Evolutionary conservation across 2,113 vertebrate species (phyloP), one percentile per base, ranked within the genome.

Genomic region (Dipodomys merriami): DNA sequence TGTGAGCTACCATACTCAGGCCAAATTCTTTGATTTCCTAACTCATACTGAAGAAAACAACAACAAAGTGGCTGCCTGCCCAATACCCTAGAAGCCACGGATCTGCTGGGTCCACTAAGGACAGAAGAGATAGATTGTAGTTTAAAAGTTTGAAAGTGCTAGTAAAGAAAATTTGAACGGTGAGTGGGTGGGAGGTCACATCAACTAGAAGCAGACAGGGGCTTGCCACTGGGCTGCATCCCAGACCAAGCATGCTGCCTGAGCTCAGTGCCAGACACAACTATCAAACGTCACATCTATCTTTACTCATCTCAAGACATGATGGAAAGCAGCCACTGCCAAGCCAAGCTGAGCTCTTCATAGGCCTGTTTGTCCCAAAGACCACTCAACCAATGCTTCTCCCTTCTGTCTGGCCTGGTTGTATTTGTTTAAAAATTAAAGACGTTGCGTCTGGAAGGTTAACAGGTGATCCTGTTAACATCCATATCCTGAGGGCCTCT

Each of bases 361-460:
- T 19, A 71, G 39, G 49, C 67, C 46, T 46, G 27, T n/a, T 7
- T 83, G 39, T 60, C 39, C 27, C 74, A 69, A 27, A 80, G 84
- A 44, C 60, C 57, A n/a, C 35, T 2, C 1, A 67, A 35, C n/a
- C 0, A 10, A 53, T 22, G 20, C 4, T n/a, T 81, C 84, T 72
- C 20, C 49, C 69, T 78, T 18, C 22, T 6, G 44, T 69, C 53
- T 44, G 23, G 62, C 74, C 64, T 64, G n/a, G 35, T 6, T 29
- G 27, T 60, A 44, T 9, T 16, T 84, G 49, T 62, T 72, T 44
- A 86, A 86, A 94, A 46, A 83, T 62, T 18, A 71, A 92, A 83
- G 18, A 25, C 60, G 53, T 8, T 27, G 19, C 33, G 23, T 84
- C 44, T 25, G 22, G 8, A 76, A 68, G 83, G 27, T 39, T 39